Conservation (phyloP, 2,113 vertebrate species). For the Myrmecophaga tridactyla region DNA sequence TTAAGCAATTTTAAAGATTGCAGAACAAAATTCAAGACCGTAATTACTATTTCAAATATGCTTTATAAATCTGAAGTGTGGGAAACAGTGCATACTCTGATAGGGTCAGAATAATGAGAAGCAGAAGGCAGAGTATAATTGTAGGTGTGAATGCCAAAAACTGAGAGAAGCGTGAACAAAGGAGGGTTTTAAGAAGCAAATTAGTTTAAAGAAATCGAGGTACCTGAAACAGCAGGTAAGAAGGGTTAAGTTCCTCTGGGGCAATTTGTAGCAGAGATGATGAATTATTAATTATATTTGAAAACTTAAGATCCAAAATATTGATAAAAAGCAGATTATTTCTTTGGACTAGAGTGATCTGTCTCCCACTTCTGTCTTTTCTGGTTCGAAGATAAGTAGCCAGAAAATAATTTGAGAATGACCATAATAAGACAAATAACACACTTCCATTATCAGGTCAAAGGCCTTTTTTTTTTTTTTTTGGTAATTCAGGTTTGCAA, state of each 20-base stretch:
- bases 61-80: slow-evolving; percentile 29
- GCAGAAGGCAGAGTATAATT: slow-evolving; percentile 60
- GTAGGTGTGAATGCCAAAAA: slow-evolving; percentile 51
- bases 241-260: background rate
- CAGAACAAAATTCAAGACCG: slow-evolving; percentile 45
- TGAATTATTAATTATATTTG: slow-evolving; percentile 16
- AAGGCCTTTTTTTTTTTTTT: background rate
- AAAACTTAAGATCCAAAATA: slow-evolving; percentile 15
- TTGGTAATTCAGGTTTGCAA: background rate
- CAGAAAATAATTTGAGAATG: slow-evolving; percentile 31
- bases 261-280: background rate
- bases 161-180: slow-evolving; percentile 17
- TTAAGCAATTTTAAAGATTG: slow-evolving; percentile 54
- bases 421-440: background rate
- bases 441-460: background rate
- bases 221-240: slow-evolving; percentile 24
- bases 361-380: background rate
- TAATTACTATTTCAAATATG: slow-evolving; percentile 67
- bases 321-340: background rate
- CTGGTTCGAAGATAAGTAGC: background rate
- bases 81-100: slow-evolving; percentile 34
- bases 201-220: slow-evolving; percentile 38
- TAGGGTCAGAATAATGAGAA: slow-evolving; percentile 61
- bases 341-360: background rate
- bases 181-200: slow-evolving; percentile 37